A percentile compares a stretch with the other conserved stretches of the same genome.
Evolutionary conservation across 2,888 invertebrate genomes (phyloP).

Genomic region (Polyommatus icarus): DNA sequence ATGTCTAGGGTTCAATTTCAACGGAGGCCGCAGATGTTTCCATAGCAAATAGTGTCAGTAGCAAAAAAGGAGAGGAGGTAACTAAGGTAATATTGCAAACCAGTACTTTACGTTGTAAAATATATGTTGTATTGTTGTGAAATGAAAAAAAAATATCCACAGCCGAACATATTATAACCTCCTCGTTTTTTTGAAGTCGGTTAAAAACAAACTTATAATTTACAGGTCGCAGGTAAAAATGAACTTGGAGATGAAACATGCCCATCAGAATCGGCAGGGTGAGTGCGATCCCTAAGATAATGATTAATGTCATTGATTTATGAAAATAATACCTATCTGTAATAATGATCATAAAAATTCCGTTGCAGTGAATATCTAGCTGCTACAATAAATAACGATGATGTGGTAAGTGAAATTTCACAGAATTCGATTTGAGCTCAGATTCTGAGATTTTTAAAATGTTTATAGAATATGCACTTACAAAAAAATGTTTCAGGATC

Average conservation of each 20-base stretch:
- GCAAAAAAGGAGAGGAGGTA: conserved; percentile 52
- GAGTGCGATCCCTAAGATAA: conserved; percentile 38
- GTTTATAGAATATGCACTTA: neutral
- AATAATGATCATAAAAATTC: conserved; percentile 13
- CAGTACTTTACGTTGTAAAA: neutral
- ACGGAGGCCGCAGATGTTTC: conserved; percentile 66
- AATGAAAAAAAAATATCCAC: too few species aligned
- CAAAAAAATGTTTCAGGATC: conserved; percentile 55
- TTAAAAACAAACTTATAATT: conserved; percentile 26
- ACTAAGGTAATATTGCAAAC: conserved; percentile 43
- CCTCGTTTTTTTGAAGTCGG: too few species aligned
- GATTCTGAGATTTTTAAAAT: too few species aligned
- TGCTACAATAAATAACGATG: conserved; percentile 62
- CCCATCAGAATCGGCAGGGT: conserved; percentile 69
- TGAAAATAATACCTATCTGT: conserved; percentile 7
- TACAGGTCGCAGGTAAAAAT: conserved; percentile 49
- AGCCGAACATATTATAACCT: too few species aligned
- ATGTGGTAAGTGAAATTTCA: conserved; percentile 54
- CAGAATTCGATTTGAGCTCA: neutral
- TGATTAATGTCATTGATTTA: neutral
- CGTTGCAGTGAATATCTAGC: conserved; percentile 64
- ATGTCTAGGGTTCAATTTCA: conserved; percentile 65
- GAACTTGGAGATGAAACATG: conserved; percentile 61
- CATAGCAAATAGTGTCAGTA: conserved; percentile 53
- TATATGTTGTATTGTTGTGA: neutral